Evolutionary conservation across 2,797 vertebrate genomes (phyloP).

Genomic region (Rhynchotus rufescens): DNA sequence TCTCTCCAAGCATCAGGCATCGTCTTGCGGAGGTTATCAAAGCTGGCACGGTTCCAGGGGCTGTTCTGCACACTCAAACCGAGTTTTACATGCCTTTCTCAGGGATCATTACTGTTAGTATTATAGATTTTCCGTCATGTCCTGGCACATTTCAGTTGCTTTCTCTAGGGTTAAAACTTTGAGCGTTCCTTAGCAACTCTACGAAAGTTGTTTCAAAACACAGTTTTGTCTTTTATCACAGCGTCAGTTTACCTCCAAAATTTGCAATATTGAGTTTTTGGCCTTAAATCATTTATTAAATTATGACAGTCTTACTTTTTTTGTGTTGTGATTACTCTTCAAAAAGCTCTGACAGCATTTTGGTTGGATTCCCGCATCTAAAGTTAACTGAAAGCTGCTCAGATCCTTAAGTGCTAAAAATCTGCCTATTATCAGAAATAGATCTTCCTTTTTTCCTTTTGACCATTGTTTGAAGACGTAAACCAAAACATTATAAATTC

Average conservation of each 20-base stretch:
- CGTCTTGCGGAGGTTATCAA: neutral
- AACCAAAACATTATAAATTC: neutral
- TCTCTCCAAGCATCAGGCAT: neutral
- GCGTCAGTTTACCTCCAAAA: neutral
- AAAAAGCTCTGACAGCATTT: neutral
- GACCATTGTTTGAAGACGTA: neutral
- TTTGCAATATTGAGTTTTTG: neutral
- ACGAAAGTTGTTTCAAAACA: neutral
- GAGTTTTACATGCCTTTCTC: neutral
- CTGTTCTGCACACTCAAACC: neutral
- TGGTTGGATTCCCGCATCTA: neutral
- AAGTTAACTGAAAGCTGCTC: neutral
- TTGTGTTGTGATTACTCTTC: neutral
- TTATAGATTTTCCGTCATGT: neutral
- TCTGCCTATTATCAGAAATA: neutral
- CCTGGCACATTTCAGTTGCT: neutral
- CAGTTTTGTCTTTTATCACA: neutral
- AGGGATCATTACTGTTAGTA: neutral
- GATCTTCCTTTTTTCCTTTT: neutral
- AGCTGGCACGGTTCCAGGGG: neutral
- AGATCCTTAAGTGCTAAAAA: neutral
- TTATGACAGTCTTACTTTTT: neutral
- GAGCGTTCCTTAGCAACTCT: neutral
- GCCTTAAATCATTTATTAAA: neutral
- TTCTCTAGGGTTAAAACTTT: neutral